A percentile compares a stretch with the other conserved stretches of the same genome.
Evolutionary conservation across 2,888 invertebrate species (phyloP).

Genomic region (Hydrotaea cyrtoneurina): DNA sequence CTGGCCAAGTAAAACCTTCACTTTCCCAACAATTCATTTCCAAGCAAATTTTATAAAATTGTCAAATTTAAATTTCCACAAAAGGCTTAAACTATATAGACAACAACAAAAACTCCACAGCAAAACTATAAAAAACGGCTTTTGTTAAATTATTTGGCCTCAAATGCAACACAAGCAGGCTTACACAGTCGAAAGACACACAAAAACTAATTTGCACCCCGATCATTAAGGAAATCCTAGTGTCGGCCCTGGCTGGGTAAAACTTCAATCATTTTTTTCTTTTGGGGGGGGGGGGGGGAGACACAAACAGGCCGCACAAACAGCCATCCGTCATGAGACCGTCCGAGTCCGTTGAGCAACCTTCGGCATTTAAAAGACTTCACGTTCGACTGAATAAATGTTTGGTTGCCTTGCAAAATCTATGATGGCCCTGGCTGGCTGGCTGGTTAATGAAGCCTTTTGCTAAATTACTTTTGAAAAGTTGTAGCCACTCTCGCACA

Average conservation of each 20-base stretch:
- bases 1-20: no score
- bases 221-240: neutral
- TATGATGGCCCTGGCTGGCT: neutral
- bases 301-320: neutral
- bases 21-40: no score
- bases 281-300: neutral
- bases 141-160: no score
- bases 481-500: neutral
- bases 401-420: neutral
- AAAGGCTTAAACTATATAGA: no score
- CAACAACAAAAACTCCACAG: no score
- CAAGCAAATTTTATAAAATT: no score
- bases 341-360: neutral
- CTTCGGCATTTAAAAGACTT: neutral
- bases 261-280: neutral
- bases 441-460: constrained; percentile 12
- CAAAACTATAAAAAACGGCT: no score
- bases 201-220: no score
- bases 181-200: no score
- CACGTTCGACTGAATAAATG: neutral
- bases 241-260: neutral
- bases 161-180: no score
- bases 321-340: neutral
- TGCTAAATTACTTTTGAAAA: constrained; percentile 27
- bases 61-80: no score